A percentile compares a stretch with the other conserved stretches of the same genome.
phyloP scores from a whole-genome alignment of 2,797 vertebrate species.

The Gymnodraco acuticeps region DNA sequence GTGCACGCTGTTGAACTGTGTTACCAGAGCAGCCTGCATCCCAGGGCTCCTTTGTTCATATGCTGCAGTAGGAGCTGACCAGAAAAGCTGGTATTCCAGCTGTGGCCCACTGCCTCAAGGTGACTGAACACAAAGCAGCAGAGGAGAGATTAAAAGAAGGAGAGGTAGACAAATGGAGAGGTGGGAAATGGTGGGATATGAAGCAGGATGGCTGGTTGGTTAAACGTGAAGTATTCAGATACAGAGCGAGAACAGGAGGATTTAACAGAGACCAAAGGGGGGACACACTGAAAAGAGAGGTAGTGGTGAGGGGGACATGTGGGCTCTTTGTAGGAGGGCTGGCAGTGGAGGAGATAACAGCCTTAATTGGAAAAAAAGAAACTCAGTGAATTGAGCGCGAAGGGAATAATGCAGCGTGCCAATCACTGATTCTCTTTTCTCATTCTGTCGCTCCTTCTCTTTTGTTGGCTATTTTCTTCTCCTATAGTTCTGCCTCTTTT shows the following conservation, averaged over 20 bases:
- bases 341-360: conserved; percentile 53
- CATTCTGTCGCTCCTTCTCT: background rate
- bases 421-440: conserved; percentile 14
- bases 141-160: conserved; percentile 18
- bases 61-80: conserved; percentile 22
- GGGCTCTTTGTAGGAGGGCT: conserved; percentile 45
- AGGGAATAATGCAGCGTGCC: conserved; percentile 32
- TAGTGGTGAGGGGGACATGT: conserved; percentile 35
- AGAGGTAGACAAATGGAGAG: conserved; percentile 18
- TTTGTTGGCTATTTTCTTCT: background rate
- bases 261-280: conserved; percentile 16
- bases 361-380: conserved; percentile 50
- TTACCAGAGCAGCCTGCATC: background rate
- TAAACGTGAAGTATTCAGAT: conserved; percentile 26
- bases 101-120: conserved; percentile 53
- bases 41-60: conserved; percentile 27
- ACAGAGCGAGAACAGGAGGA: background rate
- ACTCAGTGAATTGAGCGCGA: conserved; percentile 35
- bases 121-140: conserved; percentile 39
- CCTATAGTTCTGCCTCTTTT: background rate
- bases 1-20: background rate
- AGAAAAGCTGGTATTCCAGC: conserved; percentile 29
- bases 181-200: conserved; percentile 9
- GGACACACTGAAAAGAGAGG: background rate
- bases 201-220: conserved; percentile 9